phyloP scores from a whole-genome alignment of 2,888 invertebrate species.

The Cotesia congregata region DNA sequence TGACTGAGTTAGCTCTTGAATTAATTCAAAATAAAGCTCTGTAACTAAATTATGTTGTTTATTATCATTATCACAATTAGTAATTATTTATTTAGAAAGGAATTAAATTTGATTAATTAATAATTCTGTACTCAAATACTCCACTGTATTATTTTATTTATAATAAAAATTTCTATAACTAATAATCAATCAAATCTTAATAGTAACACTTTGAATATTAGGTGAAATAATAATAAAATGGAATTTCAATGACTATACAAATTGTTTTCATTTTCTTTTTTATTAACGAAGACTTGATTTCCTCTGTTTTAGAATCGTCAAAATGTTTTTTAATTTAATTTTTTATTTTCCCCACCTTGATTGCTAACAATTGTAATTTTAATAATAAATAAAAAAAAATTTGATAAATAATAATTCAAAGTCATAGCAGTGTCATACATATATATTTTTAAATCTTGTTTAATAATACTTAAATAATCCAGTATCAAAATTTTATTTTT shows the following conservation, averaged over 20 bases:
- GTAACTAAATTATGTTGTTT: constrained; percentile 57
- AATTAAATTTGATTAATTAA: not conserved
- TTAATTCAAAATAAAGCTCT: constrained; percentile 76
- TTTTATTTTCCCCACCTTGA: not conserved
- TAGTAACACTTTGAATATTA: constrained; percentile 29
- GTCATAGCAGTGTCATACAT: not conserved
- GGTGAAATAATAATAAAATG: constrained; percentile 16
- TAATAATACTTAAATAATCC: not conserved
- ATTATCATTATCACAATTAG: not conserved
- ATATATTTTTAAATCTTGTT: not conserved
- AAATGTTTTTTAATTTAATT: not conserved
- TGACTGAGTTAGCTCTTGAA: constrained; percentile 80
- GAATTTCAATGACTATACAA: constrained; percentile 31
- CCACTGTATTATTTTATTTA: constrained; percentile 17
- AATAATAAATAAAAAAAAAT: not conserved
- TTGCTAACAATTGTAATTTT: constrained; percentile 3
- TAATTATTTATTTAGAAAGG: not conserved
- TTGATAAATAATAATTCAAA: not conserved
- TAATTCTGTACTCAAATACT: constrained; percentile 29
- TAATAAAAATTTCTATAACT: constrained; percentile 19
- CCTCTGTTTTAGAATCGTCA: not conserved
- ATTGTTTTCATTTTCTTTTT: not conserved
- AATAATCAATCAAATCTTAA: constrained; percentile 26
- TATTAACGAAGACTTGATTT: constrained; percentile 9
- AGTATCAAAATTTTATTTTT: not conserved